Percentiles rank a stretch among this genome's conserved stretches.
phyloP scores from a whole-genome alignment of 2,888 invertebrate species.

The Dione vanillae region DNA sequence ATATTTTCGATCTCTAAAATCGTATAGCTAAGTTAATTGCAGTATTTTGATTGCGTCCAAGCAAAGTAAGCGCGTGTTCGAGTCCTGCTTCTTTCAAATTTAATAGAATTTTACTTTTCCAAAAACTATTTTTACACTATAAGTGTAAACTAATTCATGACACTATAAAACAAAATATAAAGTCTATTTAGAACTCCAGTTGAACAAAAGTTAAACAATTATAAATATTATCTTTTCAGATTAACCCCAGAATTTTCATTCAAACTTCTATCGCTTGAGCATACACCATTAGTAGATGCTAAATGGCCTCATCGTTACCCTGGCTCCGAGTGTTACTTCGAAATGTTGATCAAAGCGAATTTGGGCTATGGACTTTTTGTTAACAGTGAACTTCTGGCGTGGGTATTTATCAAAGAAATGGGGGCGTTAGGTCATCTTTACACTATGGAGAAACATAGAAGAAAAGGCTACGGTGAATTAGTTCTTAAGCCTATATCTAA shows the following conservation, averaged over 20 bases:
- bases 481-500: conserved; percentile 60
- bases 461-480: conserved; percentile 62
- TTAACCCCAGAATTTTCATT: conserved; percentile 53
- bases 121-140: too few relatives aligned
- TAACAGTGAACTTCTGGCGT: conserved; percentile 54
- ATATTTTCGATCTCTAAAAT: too few relatives aligned
- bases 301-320: conserved; percentile 62
- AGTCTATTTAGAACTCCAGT: too few relatives aligned
- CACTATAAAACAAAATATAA: too few relatives aligned
- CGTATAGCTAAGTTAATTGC: too few relatives aligned
- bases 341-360: conserved; percentile 58
- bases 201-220: neutral
- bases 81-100: too few relatives aligned
- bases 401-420: conserved; percentile 62
- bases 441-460: conserved; percentile 61
- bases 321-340: conserved; percentile 56
- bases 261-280: conserved; percentile 53
- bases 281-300: conserved; percentile 55
- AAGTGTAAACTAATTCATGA: too few relatives aligned
- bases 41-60: too few relatives aligned
- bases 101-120: too few relatives aligned
- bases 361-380: conserved; percentile 61
- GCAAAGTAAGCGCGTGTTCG: too few relatives aligned
- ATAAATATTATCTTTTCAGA: conserved; percentile 50
- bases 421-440: conserved; percentile 64